A percentile compares a stretch with the other conserved stretches of the same genome.
Conservation (phyloP, 1,140 invertebrate genomes). For the Drosophila willistoni region DNA sequence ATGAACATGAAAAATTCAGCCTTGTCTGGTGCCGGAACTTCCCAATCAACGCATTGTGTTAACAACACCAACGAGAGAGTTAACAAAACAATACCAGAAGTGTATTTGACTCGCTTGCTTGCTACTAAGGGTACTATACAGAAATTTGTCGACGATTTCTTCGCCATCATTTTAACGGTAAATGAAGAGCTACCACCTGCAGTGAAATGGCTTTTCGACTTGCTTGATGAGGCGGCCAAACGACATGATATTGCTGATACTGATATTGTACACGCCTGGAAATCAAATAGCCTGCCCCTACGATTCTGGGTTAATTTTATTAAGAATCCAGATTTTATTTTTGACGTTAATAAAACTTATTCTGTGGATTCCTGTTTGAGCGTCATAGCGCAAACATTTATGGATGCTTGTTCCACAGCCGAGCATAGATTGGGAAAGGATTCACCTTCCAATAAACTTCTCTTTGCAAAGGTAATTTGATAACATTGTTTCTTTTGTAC, state of each 20-base stretch:
- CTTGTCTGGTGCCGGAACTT: conserved; percentile 53
- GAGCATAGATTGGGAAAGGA: conserved; percentile 96
- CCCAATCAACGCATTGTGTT: conserved; percentile 38
- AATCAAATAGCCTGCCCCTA: conserved; percentile 96
- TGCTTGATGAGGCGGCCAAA: conserved; percentile 94
- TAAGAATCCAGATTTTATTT: conserved; percentile 98
- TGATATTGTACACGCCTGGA: conserved; percentile 97
- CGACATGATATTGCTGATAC: conserved; percentile 92
- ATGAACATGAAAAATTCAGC: conserved; percentile 83
- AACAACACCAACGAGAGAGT: conserved; percentile 86
- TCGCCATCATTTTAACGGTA: conserved; percentile 93
- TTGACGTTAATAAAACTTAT: conserved; percentile 96
- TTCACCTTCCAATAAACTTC: conserved; percentile 96
- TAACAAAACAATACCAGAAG: conserved; percentile 97
- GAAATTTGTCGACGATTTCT: conserved; percentile 98
- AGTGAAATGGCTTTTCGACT: conserved; percentile 97
- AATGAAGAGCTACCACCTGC: conserved; percentile 95
- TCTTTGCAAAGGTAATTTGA: conserved; percentile 91
- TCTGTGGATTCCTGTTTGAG: conserved; percentile 96
- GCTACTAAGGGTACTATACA: conserved; percentile 98
- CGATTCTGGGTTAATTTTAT: conserved; percentile 99
- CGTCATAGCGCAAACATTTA: conserved; percentile 97
- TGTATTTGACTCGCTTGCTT: conserved; percentile 95
- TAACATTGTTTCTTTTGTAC: conserved; percentile 19
- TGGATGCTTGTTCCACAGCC: conserved; percentile 96